Percentiles rank a stretch among this genome's conserved stretches.
Conservation (phyloP, 2,888 invertebrate genomes). For the Shargacucullia verbasci region DNA sequence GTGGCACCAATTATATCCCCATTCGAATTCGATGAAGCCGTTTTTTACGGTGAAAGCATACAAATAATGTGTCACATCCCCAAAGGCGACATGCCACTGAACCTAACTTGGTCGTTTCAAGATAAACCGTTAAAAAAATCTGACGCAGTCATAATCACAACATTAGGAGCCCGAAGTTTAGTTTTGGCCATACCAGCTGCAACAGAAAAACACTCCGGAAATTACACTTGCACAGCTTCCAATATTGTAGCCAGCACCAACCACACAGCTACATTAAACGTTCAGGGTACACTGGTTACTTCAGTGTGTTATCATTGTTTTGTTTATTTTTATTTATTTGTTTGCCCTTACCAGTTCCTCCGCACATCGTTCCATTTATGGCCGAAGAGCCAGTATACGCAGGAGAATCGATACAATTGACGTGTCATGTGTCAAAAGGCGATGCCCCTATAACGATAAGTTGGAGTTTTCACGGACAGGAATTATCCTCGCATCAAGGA, state of each 20-base stretch:
- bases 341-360: conserved; percentile 86
- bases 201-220: conserved; percentile 92
- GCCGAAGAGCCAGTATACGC: conserved; percentile 90
- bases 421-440: conserved; percentile 91
- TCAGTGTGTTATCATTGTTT: conserved; percentile 64
- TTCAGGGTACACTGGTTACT: conserved; percentile 89
- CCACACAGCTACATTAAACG: conserved; percentile 90
- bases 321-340: conserved; percentile 64
- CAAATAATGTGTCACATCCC: conserved; percentile 89
- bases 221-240: conserved; percentile 93
- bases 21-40: conserved; percentile 88
- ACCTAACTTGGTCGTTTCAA: conserved; percentile 92
- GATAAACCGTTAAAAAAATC: conserved; percentile 83
- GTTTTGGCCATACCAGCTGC: conserved; percentile 91
- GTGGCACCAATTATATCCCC: conserved; percentile 90
- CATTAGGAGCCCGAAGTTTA: conserved; percentile 90
- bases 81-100: conserved; percentile 92
- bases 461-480: conserved; percentile 92
- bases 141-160: conserved; percentile 85
- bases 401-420: conserved; percentile 90
- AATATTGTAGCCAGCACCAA: conserved; percentile 91
- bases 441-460: conserved; percentile 92
- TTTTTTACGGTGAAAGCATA: conserved; percentile 89
- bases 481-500: conserved; percentile 87
- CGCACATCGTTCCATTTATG: conserved; percentile 90